Evolutionary conservation across 2,888 invertebrate species (phyloP), one percentile per base, ranked within the genome.

Genomic region (Netelia fuscicornis): DNA sequence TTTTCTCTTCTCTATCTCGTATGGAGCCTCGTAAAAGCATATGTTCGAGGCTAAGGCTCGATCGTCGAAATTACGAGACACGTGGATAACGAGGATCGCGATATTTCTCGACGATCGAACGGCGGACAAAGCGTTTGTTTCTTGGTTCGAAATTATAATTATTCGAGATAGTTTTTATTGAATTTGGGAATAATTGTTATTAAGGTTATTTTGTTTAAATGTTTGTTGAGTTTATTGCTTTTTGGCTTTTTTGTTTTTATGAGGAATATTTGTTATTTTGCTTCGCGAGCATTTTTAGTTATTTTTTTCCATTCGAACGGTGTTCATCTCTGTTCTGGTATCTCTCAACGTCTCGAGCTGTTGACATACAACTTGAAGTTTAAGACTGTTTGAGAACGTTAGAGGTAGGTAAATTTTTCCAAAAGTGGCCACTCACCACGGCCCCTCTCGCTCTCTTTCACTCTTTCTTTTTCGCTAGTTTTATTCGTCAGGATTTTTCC

Each of bases 21-120:
- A 30, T 37, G 10, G n/a, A 64, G 52, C 23, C 68, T 68, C 68
- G 42, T n/a, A 25, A 54, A n/a, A 54, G 25, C 23, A 68, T 30
- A 30, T 56, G 37, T 37, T 11, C 68, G 11, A 13, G 25, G 48
- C 54, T 20, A 42, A 37, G 52, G 30, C 56, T 42, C 30, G 37
- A 23, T 44, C 75, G 62, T 78, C 72, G 65, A 78, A 83, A 83
- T 83, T 78, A 84, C 78, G 81, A 68, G 84, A 78, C 77, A 75
- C 81, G 84, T 74, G 84, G 76, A 81, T 80, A 80, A 80, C 84
- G 75, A 80, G 79, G 76, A 76, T 83, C 67, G 52, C 60, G 77
- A 72, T 83, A 76, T 83, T 81, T 71, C 68, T 44, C 64, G 62
- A 64, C n/a, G 76, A 70, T 76, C 54, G 37, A 37, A 48, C 42